phyloP scores from a whole-genome alignment of 1,140 invertebrate genomes.

The Papilio aristodemus region DNA sequence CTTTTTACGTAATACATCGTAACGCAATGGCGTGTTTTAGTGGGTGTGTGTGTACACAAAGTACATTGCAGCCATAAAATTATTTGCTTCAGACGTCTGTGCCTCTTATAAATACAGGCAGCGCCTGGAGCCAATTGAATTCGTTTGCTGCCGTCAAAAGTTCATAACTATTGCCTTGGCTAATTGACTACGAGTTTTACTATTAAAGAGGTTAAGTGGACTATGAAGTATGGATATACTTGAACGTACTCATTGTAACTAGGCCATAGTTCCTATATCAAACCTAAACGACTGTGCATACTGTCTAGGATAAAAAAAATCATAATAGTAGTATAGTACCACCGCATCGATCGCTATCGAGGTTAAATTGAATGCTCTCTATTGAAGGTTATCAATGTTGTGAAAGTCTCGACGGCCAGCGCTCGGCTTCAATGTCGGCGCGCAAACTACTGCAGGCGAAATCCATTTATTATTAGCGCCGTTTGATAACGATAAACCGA shows the following conservation, averaged over 20 bases:
- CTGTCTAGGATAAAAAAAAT: not conserved
- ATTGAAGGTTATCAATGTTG: conserved; percentile 71
- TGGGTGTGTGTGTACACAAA: conserved; percentile 21
- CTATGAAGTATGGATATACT: conserved; percentile 45
- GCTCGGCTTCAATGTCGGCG: conserved; percentile 53
- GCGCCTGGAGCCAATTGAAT: conserved; percentile 57
- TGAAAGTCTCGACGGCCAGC: conserved; percentile 42
- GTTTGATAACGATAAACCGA: conserved; percentile 78
- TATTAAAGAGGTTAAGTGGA: conserved; percentile 71
- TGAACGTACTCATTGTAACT: conserved; percentile 11
- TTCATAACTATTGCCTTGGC: conserved; percentile 66
- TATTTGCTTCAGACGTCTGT: conserved; percentile 43
- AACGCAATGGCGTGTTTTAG: not conserved
- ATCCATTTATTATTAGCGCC: conserved; percentile 75
- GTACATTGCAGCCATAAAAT: conserved; percentile 41
- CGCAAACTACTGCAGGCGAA: conserved; percentile 62
- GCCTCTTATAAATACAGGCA: conserved; percentile 39
- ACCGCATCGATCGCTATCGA: conserved; percentile 4
- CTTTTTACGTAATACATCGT: not conserved
- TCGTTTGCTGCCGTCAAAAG: conserved; percentile 63
- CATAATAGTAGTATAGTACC: conserved; percentile 8
- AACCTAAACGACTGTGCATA: not conserved
- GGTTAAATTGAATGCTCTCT: conserved; percentile 26
- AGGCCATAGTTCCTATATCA: conserved; percentile 8
- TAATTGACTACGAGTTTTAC: conserved; percentile 70